Evolutionary conservation across 2,797 vertebrate genomes (phyloP), one percentile per base, ranked within the genome.

Genomic region (Huso huso): DNA sequence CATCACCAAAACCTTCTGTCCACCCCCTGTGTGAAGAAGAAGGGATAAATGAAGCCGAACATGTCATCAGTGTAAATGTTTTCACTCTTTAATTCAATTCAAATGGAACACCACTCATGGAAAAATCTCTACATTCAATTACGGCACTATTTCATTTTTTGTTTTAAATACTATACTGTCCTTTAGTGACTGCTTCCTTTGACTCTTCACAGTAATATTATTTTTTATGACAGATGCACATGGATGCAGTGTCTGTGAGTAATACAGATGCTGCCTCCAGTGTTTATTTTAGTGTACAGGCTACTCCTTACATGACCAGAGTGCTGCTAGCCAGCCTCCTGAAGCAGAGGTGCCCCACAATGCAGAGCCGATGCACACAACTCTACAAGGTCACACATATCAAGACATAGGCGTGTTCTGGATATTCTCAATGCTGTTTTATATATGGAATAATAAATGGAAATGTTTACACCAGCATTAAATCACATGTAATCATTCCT

Each of bases 11-110:
- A 37, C 48, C 4, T n/a, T 49, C 15, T 10, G 7, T 50, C 48
- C 48, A 60, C 12, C 55, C 55, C 55, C 12, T 11, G 11, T 58
- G 55, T 58, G 12, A n/a, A 37, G 37, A 37, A 37, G 37, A 37
- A 4, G 37, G 18, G 18, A 18, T 1, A 18, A 18, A 18, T 18
- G 18, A 18, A 59, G n/a, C 15, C 9, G 15, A 71, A 71, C 67
- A 61, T 74, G 68, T 72, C 70, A 75, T 69, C 51, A 57, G 62
- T 75, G 68, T 64, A 71, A 77, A 72, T 68, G 64, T 76, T 73
- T 71, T 70, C 70, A 68, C 71, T 64, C 55, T 72, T 78, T 75
- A 75, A 78, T 76, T 76, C 72, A 73, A 76, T 66, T 72, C 57
- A 62, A 60, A 10, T 63, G 58, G 65, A 66, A 69, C 64, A 71